phyloP scores from a whole-genome alignment of 2,797 vertebrate species.

The Fistularia commersonii region DNA sequence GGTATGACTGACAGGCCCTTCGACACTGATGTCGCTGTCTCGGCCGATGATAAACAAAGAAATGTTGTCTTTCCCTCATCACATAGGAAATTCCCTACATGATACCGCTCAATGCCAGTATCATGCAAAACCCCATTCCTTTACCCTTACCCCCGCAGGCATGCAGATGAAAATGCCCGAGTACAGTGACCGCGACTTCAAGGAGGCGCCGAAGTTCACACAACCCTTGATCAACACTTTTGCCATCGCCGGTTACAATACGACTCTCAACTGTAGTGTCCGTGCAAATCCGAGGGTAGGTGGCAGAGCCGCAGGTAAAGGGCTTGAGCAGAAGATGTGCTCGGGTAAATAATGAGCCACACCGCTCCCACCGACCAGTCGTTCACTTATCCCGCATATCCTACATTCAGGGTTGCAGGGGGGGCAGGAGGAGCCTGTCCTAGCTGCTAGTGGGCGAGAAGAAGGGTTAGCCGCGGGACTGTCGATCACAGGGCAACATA shows the following conservation, averaged over 20 bases:
- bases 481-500: no score
- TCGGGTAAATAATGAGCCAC: no score
- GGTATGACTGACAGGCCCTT: conserved; percentile 61
- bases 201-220: conserved; percentile 88
- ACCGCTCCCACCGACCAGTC: no score
- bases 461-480: no score
- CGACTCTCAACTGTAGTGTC: conserved; percentile 94
- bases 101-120: conserved; percentile 69
- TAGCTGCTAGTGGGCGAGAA: no score
- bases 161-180: conserved; percentile 87
- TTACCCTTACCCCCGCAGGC: conserved; percentile 76
- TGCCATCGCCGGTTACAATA: conserved; percentile 91
- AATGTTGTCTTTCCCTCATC: conserved; percentile 70
- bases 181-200: conserved; percentile 87
- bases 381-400: no score
- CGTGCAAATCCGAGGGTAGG: conserved; percentile 94
- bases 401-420: no score
- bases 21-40: conserved; percentile 26
- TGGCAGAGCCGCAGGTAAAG: conserved; percentile 7
- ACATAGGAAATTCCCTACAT: conserved; percentile 72
- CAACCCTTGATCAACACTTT: conserved; percentile 91
- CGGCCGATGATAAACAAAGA: conserved; percentile 48
- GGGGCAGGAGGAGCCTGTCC: no score
- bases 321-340: no score
- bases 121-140: conserved; percentile 73